Conservation (phyloP, 2,113 vertebrate species). For the Callopanchax toddi region DNA sequence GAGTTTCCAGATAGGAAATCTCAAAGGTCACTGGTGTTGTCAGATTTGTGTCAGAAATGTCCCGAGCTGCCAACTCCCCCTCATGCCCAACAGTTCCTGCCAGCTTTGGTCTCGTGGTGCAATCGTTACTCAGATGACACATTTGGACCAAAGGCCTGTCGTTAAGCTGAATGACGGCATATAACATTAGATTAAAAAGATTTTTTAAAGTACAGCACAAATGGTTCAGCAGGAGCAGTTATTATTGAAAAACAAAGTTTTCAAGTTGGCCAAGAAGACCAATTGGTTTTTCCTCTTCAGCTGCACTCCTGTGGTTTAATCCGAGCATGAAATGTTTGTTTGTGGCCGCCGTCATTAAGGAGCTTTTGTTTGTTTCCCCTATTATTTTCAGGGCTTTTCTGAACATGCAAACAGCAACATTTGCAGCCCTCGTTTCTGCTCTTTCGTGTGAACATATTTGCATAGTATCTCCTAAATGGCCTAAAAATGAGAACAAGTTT, state of each 20-base stretch:
- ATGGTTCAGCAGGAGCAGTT: too few relatives aligned
- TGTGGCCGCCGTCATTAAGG: neutral
- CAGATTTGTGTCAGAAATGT: slow-evolving; percentile 52
- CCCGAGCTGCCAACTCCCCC: slow-evolving; percentile 38
- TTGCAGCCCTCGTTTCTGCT: too few relatives aligned
- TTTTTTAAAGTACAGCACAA: too few relatives aligned
- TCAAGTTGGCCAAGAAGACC: neutral
- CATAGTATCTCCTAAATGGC: too few relatives aligned
- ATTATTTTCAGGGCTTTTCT: neutral
- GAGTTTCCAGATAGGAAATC: slow-evolving; percentile 57
- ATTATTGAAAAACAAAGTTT: too few relatives aligned
- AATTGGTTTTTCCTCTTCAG: too few relatives aligned
- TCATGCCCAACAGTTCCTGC: slow-evolving; percentile 27
- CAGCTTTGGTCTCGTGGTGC: slow-evolving; percentile 23
- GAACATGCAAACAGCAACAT: neutral
- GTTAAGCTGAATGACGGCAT: too few relatives aligned
- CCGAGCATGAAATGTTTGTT: neutral
- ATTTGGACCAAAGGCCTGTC: slow-evolving; percentile 8
- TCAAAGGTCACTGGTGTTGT: slow-evolving; percentile 46
- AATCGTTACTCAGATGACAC: slow-evolving; percentile 13
- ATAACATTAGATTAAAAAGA: too few relatives aligned
- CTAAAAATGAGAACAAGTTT: too few relatives aligned
- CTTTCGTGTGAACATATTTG: too few relatives aligned
- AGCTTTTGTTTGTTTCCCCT: neutral
- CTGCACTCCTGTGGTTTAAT: neutral